Base-by-base conservation (phyloP, 2,888 invertebrate species). In the Xestia xanthographa region DNA sequence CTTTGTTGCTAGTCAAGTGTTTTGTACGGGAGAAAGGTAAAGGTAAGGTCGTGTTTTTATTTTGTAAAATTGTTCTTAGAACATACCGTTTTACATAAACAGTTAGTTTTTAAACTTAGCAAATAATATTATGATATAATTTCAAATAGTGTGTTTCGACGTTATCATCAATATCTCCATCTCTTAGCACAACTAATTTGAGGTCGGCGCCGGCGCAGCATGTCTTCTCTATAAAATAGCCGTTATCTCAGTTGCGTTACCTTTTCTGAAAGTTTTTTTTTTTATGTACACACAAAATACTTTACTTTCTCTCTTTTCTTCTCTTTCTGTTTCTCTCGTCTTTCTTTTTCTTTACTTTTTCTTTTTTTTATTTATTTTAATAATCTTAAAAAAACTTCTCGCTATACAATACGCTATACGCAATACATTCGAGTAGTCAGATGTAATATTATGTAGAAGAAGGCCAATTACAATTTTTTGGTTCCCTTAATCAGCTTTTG, bases 21-120 rank as follows among this genome's bases (percentile, higher is more conserved):
- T 82, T 62, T 82, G 83, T 75, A 17, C 53, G 14, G 82, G 71
- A 34, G 71, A 79, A 60, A 82, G 83, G 82, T 82, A 83, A 72
- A 83, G 83, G 82, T 82, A 58, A 56, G 60, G 9, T 34, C n/a
- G n/a, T 45, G 14, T 38, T 72, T 71, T 12, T 45, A 12, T 22
- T 62, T 66, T 22, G 0, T 58, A 0, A 29, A 29, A 17, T 17
- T 58, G 0, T 2, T 56, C 14, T 26, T 14, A 26, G 56, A 14
- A 56, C 5, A 0, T 56, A 26, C 14, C 2, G 14, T 26, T 56
- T 56, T 26, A 14, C 14, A 56, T 2, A 26, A 56, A 14, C 26
- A 26, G 26, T 26, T 53, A 5, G 5, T 50, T 53, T 22, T 53
- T n/a, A n/a, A 53, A 53, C 1, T n/a, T n/a, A n/a, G 1, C 14